A percentile compares a stretch with the other conserved stretches of the same genome.
Conservation (phyloP, 2,797 vertebrate genomes). For the Acanthurus tractus region DNA sequence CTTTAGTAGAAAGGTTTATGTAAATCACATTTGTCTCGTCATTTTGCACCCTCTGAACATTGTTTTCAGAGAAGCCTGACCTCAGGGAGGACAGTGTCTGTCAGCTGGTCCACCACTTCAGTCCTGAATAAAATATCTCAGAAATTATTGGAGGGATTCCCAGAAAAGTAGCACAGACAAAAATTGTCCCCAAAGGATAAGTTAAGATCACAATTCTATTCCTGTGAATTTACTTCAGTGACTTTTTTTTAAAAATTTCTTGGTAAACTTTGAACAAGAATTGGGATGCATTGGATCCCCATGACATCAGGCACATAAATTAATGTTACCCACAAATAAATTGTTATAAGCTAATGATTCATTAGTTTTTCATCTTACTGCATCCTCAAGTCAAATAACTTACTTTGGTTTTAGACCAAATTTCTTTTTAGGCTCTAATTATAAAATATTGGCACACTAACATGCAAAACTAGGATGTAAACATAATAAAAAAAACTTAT, state of each 20-base stretch:
- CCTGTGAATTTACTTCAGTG: too few species aligned
- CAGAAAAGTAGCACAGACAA: not conserved
- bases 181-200: not conserved
- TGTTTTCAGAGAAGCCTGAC: not conserved
- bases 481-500: not conserved
- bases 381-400: not conserved
- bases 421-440: not conserved
- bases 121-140: conserved; percentile 1
- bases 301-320: not conserved
- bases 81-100: not conserved
- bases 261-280: not conserved
- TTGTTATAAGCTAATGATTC: not conserved
- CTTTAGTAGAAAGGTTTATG: not conserved
- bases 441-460: not conserved
- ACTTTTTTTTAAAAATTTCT: too few species aligned
- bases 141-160: not conserved
- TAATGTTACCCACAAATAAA: too few species aligned
- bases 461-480: not conserved
- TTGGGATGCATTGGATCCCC: not conserved
- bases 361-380: not conserved
- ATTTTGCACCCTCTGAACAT: not conserved
- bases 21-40: not conserved
- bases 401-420: not conserved
- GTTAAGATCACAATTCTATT: too few species aligned
- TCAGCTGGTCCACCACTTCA: not conserved